phyloP scores from a whole-genome alignment of 1,140 invertebrate genomes.

The Asobara japonica region DNA sequence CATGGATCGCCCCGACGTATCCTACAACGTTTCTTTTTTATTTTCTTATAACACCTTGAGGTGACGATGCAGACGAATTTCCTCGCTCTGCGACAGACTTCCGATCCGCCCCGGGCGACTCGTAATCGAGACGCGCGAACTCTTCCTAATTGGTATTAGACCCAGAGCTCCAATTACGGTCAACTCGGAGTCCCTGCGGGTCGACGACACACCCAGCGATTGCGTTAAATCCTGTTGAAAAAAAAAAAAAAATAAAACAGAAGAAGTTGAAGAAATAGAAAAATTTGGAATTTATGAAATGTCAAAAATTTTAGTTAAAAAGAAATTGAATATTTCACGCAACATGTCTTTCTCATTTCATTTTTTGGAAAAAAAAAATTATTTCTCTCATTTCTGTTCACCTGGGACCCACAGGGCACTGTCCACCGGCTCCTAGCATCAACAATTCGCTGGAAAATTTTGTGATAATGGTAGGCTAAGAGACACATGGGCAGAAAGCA shows the following conservation, averaged over 20 bases:
- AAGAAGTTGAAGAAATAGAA: no score
- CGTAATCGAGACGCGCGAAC: slow-evolving; percentile 54
- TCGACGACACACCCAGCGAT: slow-evolving; percentile 35
- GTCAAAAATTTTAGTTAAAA: no score
- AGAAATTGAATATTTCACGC: no score
- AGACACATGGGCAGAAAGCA: slow-evolving; percentile 69
- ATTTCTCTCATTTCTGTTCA: slow-evolving; percentile 34
- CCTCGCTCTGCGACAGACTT: slow-evolving; percentile 67
- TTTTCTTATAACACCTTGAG: no score
- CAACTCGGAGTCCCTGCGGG: slow-evolving; percentile 64
- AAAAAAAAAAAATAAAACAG: no score
- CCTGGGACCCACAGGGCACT: slow-evolving; percentile 62
- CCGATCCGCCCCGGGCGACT: slow-evolving; percentile 57
- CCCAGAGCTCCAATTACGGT: slow-evolving; percentile 65
- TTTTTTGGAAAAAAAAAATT: neutral
- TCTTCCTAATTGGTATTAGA: slow-evolving; percentile 61
- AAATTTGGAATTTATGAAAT: no score
- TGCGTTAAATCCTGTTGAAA: no score
- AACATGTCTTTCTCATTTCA: neutral
- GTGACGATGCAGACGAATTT: slow-evolving; percentile 68
- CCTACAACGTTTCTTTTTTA: no score
- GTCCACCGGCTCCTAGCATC: slow-evolving; percentile 67
- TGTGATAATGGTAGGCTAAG: slow-evolving; percentile 69
- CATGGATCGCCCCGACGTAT: no score
- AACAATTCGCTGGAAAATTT: slow-evolving; percentile 70